Evolutionary conservation across 1,140 invertebrate species (phyloP), one percentile per base, ranked within the genome.

Genomic region (Pseudomyrmex concolor): DNA sequence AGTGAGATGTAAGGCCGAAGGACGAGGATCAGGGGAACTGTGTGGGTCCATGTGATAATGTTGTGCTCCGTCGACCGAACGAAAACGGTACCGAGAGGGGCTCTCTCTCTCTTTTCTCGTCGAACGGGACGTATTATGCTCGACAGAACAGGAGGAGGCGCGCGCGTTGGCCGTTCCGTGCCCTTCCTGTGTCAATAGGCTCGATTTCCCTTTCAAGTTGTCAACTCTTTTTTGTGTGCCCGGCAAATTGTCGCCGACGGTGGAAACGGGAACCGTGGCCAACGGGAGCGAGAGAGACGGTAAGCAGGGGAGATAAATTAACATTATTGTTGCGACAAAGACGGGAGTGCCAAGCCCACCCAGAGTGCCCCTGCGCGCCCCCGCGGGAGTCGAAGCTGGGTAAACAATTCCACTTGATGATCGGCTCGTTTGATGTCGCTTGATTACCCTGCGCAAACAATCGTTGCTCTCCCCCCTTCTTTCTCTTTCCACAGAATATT

Each of bases 171-270:
- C 66, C 76, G 60, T 74, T 84, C 80, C 74, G 70, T 84, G 84
- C 83, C 86, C 87, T 90, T 89, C 87, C 84, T 93, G 88, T 94
- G 93, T 94, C 93, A 94, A 94, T 94, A 94, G 93, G 93, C 93
- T 94, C 93, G 89, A 94, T 94, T 94, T 94, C 94, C 93, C 94
- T 94, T 94, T 94, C 92, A 94, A 94, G 93, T 94, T 93, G 93
- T 93, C 93, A 94, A 94, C 93, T 94, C 93, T 94, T 94, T 34
- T 94, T 94, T 94, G 93, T 94, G 89, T 94, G 88, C 91, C 87
- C 78, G 92, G 91, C 91, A 94, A 94, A 94, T 94, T 94, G 92
- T 93, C 91, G 91, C 89, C 88, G 83, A 84, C 86, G 90, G 77
- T 83, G 54, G 85, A 90, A 85, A 64, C 34, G 80, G 70, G 59